phyloP scores from a whole-genome alignment of 2,888 invertebrate species.

The Drosophila vallismaia region DNA sequence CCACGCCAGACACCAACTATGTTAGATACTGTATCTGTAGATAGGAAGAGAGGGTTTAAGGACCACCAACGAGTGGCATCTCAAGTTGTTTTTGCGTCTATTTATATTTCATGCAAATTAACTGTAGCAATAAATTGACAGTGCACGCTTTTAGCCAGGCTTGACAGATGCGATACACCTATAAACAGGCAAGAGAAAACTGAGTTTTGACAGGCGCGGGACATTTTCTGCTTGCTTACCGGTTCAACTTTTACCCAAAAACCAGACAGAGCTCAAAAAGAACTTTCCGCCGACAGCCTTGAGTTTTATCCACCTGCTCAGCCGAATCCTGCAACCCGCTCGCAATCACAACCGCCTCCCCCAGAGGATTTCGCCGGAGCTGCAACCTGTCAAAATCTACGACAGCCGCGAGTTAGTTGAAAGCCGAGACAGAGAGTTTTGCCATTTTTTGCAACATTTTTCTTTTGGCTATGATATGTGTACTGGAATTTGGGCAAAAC shows the following conservation, averaged over 20 bases:
- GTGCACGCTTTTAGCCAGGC: constrained; percentile 58
- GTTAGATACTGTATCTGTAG: constrained; percentile 29
- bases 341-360: background rate
- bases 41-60: constrained; percentile 8
- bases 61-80: constrained; percentile 43
- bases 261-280: constrained; percentile 32
- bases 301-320: constrained; percentile 13
- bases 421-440: constrained; percentile 46
- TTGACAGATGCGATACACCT: constrained; percentile 50
- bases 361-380: background rate
- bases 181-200: constrained; percentile 22
- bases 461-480: constrained; percentile 32
- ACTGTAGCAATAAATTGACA: constrained; percentile 75
- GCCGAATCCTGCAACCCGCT: background rate
- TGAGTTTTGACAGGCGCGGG: constrained; percentile 70
- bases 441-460: constrained; percentile 17
- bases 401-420: constrained; percentile 36
- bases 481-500: constrained; percentile 41
- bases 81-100: constrained; percentile 74
- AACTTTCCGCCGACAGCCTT: constrained; percentile 36
- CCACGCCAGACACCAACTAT: constrained; percentile 7
- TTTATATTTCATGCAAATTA: constrained; percentile 79
- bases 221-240: constrained; percentile 77
- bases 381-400: constrained; percentile 65
- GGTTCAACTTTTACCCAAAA: constrained; percentile 63